Base-by-base conservation (phyloP, 2,888 invertebrate species). In the Sicus ferrugineus region DNA sequence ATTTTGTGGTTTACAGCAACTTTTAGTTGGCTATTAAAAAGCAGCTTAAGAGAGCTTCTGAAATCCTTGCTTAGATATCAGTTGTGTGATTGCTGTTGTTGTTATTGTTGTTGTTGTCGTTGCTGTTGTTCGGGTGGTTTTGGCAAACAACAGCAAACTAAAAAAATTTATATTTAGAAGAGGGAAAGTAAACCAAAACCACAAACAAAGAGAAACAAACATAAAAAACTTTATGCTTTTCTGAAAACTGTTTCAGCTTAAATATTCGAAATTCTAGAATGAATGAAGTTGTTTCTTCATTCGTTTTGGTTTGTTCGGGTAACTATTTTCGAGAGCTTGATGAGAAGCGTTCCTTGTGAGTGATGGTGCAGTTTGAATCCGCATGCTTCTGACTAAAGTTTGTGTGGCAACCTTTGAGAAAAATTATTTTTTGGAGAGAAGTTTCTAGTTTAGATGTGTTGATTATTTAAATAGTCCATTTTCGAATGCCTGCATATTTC, bases 11-110 rank as follows among this genome's bases (percentile, higher is more conserved):
- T 21, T 14, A 14, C 23, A 54, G 6, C 50, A 54, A 26, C 54
- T 54, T 54, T 28, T 21, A 26, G 14, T 28, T 54, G 54, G 54
- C 28, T 54, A 28, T 54, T 54, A 54, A 54, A 54, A 54, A 54
- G 26, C 28, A 28, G 26, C 54, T 54, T 54, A 54, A 54, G 54
- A 26, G 54, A 26, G 19, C 21, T 7, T 52, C 50, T 23, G 9
- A 52, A 52, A 52, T 19, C 16, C 23, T 54, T 54, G 7, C 54
- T 16, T n/a, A n/a, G n/a, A n/a, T n/a, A n/a, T n/a, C n/a, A n/a
- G n/a, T n/a, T n/a, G n/a, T 54, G 26, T 14, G 54, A 54, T 26
- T 3, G 16, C 7, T 11, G 9, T n/a, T n/a, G n/a, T n/a, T 23
- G 54, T 23, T 21, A 21, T 50, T 34, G 38, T 34, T 50, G 23